A percentile compares a stretch with the other conserved stretches of the same genome.
These are phyloP conservation scores for Hymenochirus boettgeri DNA, from an alignment of 2,113 vertebrate species.

Conservation along the genomic window DNA sequence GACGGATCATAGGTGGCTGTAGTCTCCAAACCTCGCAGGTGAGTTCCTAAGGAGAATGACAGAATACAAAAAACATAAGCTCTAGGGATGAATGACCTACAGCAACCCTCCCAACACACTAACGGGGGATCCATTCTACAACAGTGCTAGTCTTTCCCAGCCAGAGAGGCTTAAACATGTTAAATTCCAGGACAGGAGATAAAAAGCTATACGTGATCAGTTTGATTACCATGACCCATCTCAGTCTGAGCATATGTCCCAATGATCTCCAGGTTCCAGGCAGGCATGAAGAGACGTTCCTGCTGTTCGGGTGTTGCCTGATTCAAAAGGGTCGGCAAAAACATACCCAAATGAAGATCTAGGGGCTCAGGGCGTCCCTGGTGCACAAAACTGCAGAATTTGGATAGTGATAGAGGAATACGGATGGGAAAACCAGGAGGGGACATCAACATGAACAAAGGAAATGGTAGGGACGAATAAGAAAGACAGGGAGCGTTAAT, in stretches of 20 bases:
- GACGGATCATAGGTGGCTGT: slow-evolving; percentile 89
- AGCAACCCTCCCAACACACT: background rate
- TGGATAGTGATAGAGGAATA: too few relatives aligned
- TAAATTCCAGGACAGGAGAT: background rate
- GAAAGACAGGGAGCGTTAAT: slow-evolving; percentile 6
- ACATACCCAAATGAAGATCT: slow-evolving; percentile 97
- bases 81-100: background rate
- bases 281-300: slow-evolving; percentile 91
- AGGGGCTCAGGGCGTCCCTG: slow-evolving; percentile 81
- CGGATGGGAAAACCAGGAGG: too few relatives aligned
- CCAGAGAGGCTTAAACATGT: background rate
- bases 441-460: too few relatives aligned
- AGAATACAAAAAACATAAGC: background rate
- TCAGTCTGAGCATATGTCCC: slow-evolving; percentile 98
- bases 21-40: slow-evolving; percentile 89
- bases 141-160: background rate
- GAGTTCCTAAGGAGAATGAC: slow-evolving; percentile 72
- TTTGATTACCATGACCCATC: slow-evolving; percentile 92
- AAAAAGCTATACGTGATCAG: background rate
- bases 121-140: background rate
- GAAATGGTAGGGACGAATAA: too few relatives aligned
- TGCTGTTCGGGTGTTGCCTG: slow-evolving; percentile 93
- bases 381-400: slow-evolving; percentile 76
- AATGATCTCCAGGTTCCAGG: slow-evolving; percentile 97
- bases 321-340: slow-evolving; percentile 94